phyloP scores from a whole-genome alignment of 2,113 vertebrate genomes.

The Urocitellus parryii region DNA sequence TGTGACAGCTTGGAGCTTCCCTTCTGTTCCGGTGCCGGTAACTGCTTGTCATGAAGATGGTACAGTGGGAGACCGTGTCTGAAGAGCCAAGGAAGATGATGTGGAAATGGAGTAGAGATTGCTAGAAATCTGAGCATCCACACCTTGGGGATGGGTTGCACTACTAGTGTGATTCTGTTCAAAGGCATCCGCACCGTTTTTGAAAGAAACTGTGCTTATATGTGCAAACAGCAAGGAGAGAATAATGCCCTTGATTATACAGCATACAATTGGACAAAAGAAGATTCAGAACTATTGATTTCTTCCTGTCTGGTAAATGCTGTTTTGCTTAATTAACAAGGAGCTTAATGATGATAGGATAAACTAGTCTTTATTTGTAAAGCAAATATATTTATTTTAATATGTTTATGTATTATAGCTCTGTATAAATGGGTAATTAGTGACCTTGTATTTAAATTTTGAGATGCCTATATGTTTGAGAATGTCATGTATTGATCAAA shows the following conservation, averaged over 20 bases:
- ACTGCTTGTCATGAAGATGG: conserved; percentile 83
- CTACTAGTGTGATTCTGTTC: conserved; percentile 94
- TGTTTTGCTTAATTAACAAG: conserved; percentile 84
- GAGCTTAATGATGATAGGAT: conserved; percentile 71
- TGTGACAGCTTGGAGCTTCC: conserved; percentile 83
- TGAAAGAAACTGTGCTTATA: conserved; percentile 97
- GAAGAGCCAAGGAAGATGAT: conserved; percentile 83
- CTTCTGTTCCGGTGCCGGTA: conserved; percentile 76
- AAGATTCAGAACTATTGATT: conserved; percentile 92
- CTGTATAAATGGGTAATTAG: background rate
- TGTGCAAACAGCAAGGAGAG: conserved; percentile 94
- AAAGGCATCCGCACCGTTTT: conserved; percentile 95
- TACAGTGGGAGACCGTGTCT: conserved; percentile 81
- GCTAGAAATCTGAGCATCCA: conserved; percentile 88
- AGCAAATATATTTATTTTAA: conserved; percentile 53
- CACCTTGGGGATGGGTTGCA: conserved; percentile 95
- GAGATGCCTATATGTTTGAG: conserved; percentile 29
- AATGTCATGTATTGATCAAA: background rate
- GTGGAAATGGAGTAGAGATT: conserved; percentile 83
- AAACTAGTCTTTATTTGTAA: conserved; percentile 54
- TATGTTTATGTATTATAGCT: background rate
- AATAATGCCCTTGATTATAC: conserved; percentile 91
- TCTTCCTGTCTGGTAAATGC: conserved; percentile 91
- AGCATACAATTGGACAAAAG: conserved; percentile 90
- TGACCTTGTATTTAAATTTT: background rate